Evolutionary conservation across 1,140 invertebrate species (phyloP).

Genomic region (Dendroctonus ponderosae): DNA sequence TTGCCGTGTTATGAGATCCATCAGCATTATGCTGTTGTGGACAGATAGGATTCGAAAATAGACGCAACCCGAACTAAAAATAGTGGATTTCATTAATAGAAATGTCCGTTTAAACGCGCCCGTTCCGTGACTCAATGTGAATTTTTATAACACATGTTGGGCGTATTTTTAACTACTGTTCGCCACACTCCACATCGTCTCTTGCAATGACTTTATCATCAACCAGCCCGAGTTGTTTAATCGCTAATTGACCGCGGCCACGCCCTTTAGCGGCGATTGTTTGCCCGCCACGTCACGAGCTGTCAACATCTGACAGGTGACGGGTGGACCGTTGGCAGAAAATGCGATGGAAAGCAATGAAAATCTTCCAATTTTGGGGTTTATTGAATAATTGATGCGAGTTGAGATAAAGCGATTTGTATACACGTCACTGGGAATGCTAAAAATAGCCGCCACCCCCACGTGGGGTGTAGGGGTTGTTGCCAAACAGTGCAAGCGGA

Average conservation of each 20-base stretch:
- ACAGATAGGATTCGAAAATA: constrained; percentile 36
- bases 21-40: constrained; percentile 23
- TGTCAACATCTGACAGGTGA: no score
- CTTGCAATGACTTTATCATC: no score
- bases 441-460: constrained; percentile 4
- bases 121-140: constrained; percentile 33
- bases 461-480: not conserved
- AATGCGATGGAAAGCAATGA: no score
- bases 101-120: constrained; percentile 23
- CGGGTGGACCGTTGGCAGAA: no score
- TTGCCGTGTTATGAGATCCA: constrained; percentile 16
- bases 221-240: no score
- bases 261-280: no score
- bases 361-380: no score
- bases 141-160: constrained; percentile 36
- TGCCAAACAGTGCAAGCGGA: not conserved
- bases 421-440: not conserved
- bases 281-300: no score
- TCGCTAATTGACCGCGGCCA: no score
- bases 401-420: no score
- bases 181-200: no score
- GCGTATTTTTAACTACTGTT: constrained; percentile 28
- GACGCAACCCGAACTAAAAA: constrained; percentile 29
- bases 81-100: constrained; percentile 36
- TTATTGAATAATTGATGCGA: no score